These are phyloP conservation scores for Micromesistius poutassou DNA, from an alignment of 2,797 vertebrate genomes.

Conservation along the genomic window DNA sequence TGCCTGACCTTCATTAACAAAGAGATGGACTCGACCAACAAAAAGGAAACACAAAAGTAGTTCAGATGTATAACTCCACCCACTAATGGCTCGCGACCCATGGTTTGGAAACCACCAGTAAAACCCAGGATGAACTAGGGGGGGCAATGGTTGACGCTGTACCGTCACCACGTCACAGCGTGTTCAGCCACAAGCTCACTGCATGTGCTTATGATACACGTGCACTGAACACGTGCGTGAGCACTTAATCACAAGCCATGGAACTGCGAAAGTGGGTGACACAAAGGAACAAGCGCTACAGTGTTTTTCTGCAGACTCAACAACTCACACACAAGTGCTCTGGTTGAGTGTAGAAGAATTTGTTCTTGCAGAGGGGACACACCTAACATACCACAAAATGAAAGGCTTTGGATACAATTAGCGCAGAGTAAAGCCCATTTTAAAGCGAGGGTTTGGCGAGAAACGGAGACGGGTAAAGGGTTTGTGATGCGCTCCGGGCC, in stretches of 20 bases:
- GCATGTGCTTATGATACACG: too few species aligned
- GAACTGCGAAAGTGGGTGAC: background rate
- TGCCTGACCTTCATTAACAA: too few species aligned
- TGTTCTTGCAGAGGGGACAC: slow-evolving; percentile 10
- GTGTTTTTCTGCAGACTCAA: background rate
- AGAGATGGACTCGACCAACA: background rate
- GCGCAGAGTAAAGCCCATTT: background rate
- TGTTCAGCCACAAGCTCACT: too few species aligned
- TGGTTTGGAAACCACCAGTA: too few species aligned
- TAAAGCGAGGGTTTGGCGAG: background rate
- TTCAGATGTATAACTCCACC: slow-evolving; percentile 21
- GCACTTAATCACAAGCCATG: background rate
- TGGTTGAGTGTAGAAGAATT: background rate
- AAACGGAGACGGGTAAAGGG: slow-evolving; percentile 19
- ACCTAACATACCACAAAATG: slow-evolving; percentile 23
- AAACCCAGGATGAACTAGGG: too few species aligned
- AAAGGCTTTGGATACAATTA: slow-evolving; percentile 17
- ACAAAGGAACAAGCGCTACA: background rate
- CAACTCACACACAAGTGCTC: background rate
- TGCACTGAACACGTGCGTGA: background rate
- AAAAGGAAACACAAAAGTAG: background rate
- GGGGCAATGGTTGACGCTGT: too few species aligned
- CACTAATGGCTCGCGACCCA: too few species aligned
- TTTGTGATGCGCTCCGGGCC: background rate
- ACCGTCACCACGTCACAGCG: too few species aligned